Base-by-base conservation (phyloP, 2,797 vertebrate genomes). In the Gobionotothen gibberifrons region DNA sequence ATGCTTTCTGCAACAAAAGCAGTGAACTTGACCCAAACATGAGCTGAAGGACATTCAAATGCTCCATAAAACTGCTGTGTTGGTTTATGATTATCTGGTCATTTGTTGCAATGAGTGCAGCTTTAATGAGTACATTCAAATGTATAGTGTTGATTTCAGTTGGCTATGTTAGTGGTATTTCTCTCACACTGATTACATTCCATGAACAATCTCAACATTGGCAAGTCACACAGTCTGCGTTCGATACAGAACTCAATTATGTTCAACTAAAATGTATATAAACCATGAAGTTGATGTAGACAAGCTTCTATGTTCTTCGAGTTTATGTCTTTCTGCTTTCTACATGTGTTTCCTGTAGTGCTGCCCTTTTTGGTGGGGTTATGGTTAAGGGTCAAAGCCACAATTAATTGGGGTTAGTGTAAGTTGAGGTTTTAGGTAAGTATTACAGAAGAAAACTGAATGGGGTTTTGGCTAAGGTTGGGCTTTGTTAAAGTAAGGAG, bases 361-460 rank as follows among this genome's bases (percentile, higher is more conserved):
- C 16, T 43, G 17, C 36, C 15, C 9, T 56, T 21, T 2, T 4
- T n/a, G 26, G 22, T 5, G 48, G 43, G 49, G 49, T 26, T 1
- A 29, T 60, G 49, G 49, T 66, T 21, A 60, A 42, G n/a, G 22
- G 36, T 66, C 62, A 22, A n/a, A 16, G 26, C 2, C 14, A 73
- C 36, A 10, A 43, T 17, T 57, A 7, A 65, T 53, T 46, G 44
- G 22, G 61, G 61, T 65, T n/a, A 46, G 10, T 2, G 47, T 44
- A 16, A 44, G 43, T 13, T 57, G 9, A 40, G 52, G 11, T 40
- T 57, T n/a, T 46, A n/a, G 36, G 51, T 51, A 5, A n/a, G 32
- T 17, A 15, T 66, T 1, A 2, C 22, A 47, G 32, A 21, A 36
- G 16, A 55, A 12, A 44, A 16, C 1, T 36, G 17, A 46, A 48